Percentiles rank a stretch among this genome's conserved stretches.
phyloP scores from a whole-genome alignment of 2,113 vertebrate species.

The Anhinga rufa region DNA sequence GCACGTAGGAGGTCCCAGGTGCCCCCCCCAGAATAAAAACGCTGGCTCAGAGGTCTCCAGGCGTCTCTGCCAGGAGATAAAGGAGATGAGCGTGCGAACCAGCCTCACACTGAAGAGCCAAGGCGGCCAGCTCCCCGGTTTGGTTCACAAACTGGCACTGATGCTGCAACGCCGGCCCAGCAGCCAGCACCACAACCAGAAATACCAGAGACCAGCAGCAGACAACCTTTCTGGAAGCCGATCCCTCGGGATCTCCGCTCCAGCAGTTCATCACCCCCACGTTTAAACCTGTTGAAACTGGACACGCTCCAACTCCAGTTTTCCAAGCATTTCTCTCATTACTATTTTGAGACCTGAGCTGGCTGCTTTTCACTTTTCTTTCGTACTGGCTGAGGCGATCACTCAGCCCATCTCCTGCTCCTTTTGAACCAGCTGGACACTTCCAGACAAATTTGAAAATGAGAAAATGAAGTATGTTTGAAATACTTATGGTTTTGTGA shows the following conservation, averaged over 20 bases:
- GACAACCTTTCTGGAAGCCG: not conserved
- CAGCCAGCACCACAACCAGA: not conserved
- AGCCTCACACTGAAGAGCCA: not conserved
- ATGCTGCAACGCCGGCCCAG: accelerated
- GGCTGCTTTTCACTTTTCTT: not conserved
- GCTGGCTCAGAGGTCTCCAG: accelerated
- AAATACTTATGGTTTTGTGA: not conserved
- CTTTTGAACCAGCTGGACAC: not conserved
- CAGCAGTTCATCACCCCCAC: not conserved
- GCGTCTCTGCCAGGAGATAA: not conserved
- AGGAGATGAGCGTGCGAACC: not conserved
- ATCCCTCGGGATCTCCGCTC: not conserved
- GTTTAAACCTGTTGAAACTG: not conserved
- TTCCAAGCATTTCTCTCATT: not conserved
- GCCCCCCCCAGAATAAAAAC: not conserved
- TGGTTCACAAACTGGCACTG: not conserved
- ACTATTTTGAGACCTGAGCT: not conserved
- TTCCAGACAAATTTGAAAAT: not conserved
- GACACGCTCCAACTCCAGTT: not conserved
- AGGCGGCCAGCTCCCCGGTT: not conserved
- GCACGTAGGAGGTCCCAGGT: accelerated
- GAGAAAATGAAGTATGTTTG: not conserved
- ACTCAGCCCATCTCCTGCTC: not conserved
- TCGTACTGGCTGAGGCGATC: not conserved
- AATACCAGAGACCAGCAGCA: accelerated